Evolutionary conservation across 2,797 vertebrate species (phyloP).

Genomic region (Nyctalus aviator): DNA sequence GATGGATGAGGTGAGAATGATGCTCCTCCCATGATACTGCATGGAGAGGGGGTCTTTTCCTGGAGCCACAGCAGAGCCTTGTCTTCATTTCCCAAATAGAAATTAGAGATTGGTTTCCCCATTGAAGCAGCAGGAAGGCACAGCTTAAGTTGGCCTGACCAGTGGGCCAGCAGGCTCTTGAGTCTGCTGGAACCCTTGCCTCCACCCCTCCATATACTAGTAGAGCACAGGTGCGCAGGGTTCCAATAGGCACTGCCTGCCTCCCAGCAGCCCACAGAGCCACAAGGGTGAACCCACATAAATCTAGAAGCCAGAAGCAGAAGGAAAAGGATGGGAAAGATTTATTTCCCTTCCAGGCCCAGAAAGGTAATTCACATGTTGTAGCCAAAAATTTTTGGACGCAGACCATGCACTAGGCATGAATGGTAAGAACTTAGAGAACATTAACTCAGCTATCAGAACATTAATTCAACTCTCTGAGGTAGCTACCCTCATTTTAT

Average conservation of each 20-base stretch:
- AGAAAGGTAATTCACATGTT: background rate
- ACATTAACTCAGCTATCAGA: background rate
- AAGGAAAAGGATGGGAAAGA: background rate
- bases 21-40: background rate
- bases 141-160: background rate
- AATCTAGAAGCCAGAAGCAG: background rate
- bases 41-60: background rate
- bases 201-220: background rate
- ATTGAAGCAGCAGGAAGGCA: background rate
- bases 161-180: background rate
- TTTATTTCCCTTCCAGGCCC: background rate
- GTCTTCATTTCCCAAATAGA: background rate
- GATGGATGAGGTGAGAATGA: background rate
- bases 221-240: background rate
- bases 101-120: background rate
- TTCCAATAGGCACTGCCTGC: background rate
- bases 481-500: background rate
- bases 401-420: background rate
- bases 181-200: background rate
- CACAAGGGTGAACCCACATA: background rate
- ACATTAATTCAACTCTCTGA: background rate
- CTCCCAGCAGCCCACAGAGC: background rate
- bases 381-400: background rate
- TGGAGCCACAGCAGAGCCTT: background rate
- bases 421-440: constrained; percentile 14